Evolutionary conservation across 2,113 vertebrate genomes (phyloP), one percentile per base, ranked within the genome.

Genomic region (Tautogolabrus adspersus): DNA sequence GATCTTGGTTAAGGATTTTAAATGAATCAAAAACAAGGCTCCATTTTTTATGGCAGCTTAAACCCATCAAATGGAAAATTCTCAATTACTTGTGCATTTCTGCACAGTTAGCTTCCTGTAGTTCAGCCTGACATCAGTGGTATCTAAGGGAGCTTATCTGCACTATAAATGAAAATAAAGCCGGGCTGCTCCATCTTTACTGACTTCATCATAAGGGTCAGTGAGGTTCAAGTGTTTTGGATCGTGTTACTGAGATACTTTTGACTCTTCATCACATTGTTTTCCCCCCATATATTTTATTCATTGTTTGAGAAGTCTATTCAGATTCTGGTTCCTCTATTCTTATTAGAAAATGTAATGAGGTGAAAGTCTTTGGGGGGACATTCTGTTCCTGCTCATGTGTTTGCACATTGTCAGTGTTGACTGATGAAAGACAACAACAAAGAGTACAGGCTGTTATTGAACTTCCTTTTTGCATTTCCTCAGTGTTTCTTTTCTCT

Each of bases 401-500:
- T 77, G 67, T 83, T 75, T 83, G 68, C 70, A 75, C 62, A 68
- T 9, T 6, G 70, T 64, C 69, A 49, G 6, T 79, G 52, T 73
- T 76, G 52, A 84, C 56, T 46, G 80, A 44, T 61, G 56, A 38
- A 63, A 52, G 51, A 40, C 40, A 46, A 47, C 60, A 46, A 9
- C 15, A 12, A 30, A 46, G 49, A 68, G 23, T 22, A 22, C 26
- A 15, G 51, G 19, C 37, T 40, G 38, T 74, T 54, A 61, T 60
- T 44, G n/a, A 18, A 30, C 12, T 44, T 37, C 16, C 2, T 0
- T 42, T 58, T 66, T 47, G 57, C 56, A 66, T 16, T 44, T 60
- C 21, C 40, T 67, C 44, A 34, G 19, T 22, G 6, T 75, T 58
- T 18, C 21, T 60, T 23, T 0, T 72, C 47, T 34, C 16, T 54